Conservation (phyloP, 2,888 invertebrate species). For the Spodoptera picta region DNA sequence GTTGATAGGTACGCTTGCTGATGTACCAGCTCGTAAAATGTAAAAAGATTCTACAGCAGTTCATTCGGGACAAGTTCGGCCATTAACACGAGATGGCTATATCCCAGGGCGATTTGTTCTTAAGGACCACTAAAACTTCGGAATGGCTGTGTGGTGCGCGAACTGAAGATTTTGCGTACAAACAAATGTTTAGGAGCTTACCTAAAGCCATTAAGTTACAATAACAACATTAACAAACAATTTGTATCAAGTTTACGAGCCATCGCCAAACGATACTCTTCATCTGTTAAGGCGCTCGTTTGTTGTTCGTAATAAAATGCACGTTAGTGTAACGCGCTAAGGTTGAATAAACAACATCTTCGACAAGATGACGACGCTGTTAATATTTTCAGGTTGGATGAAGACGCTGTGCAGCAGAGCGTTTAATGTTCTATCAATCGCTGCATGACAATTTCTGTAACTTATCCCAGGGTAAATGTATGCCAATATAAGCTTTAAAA, state of each 20-base stretch:
- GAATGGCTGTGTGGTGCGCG: conserved; percentile 33
- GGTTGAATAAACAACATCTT: conserved; percentile 21
- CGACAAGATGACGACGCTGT: conserved; percentile 24
- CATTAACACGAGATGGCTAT: conserved; percentile 47
- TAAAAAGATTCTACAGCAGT: conserved; percentile 38
- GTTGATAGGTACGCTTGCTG: conserved; percentile 34
- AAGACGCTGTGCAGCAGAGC: conserved; percentile 50
- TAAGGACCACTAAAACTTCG: conserved; percentile 53
- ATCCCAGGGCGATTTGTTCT: conserved; percentile 49
- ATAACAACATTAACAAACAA: conserved; percentile 39
- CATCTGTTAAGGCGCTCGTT: conserved; percentile 9
- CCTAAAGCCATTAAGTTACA: conserved; percentile 38
- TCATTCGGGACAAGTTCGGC: conserved; percentile 39
- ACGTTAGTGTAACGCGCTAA: conserved; percentile 13
- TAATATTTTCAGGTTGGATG: conserved; percentile 50
- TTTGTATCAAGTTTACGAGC: conserved; percentile 15
- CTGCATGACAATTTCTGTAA: conserved; percentile 43
- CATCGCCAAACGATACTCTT: neutral
- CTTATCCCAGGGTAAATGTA: conserved; percentile 21
- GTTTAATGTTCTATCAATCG: conserved; percentile 52
- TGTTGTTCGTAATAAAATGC: conserved; percentile 10
- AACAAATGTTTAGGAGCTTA: conserved; percentile 38
- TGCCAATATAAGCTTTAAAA: conserved; percentile 29
- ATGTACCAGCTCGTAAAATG: conserved; percentile 37
- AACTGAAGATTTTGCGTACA: conserved; percentile 38